Conservation (phyloP, 2,797 vertebrate species). For the Enteromius viviparus region DNA sequence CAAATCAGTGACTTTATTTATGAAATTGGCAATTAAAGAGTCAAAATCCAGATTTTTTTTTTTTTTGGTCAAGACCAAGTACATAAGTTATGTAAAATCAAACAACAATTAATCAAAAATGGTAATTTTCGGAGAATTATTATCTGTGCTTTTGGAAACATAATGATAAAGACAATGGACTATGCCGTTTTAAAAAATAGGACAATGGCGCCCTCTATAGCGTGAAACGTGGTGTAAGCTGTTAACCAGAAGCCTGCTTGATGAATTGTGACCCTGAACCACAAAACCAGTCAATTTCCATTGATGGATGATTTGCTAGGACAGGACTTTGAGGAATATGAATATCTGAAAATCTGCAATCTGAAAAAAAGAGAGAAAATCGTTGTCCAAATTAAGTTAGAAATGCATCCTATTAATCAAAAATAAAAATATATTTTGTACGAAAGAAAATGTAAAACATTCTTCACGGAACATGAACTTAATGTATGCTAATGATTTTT, state of each 20-base stretch:
- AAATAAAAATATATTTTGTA: not conserved
- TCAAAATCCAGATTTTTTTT: too few species aligned
- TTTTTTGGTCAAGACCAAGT: too few species aligned
- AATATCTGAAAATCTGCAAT: not conserved
- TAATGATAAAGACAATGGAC: not conserved
- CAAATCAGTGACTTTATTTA: too few species aligned
- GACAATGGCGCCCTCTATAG: conserved; percentile 15
- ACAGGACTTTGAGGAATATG: not conserved
- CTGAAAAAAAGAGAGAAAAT: not conserved
- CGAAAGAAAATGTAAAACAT: not conserved
- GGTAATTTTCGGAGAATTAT: not conserved
- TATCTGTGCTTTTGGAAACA: too few species aligned
- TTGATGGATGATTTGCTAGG: not conserved
- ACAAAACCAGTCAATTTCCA: not conserved
- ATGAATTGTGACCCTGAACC: too few species aligned
- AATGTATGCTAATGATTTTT: not conserved
- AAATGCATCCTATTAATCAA: not conserved
- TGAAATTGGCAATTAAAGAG: too few species aligned
- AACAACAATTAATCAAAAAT: not conserved
- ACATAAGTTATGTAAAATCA: not conserved
- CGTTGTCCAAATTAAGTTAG: not conserved
- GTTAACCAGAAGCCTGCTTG: not conserved
- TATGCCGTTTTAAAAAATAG: not conserved
- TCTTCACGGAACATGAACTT: not conserved
- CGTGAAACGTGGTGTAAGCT: not conserved